Conservation (phyloP, 2,797 vertebrate genomes). For the Ptychobarbus kaznakovi region DNA sequence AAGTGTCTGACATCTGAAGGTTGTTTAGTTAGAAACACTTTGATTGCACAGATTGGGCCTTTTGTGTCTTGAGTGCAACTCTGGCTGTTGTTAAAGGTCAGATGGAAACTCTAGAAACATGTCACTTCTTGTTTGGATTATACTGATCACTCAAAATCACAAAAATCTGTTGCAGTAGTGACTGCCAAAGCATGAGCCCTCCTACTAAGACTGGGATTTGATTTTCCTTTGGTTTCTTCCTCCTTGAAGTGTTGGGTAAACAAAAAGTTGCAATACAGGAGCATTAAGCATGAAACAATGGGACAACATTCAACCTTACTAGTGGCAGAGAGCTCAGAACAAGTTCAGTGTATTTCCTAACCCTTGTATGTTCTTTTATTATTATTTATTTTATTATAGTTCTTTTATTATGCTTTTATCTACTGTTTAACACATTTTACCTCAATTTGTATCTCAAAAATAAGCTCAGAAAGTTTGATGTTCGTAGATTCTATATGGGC, state of each 20-base stretch:
- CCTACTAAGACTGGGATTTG: slow-evolving; percentile 27
- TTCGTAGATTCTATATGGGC: background rate
- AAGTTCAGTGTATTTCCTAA: background rate
- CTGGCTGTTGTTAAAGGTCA: slow-evolving; percentile 43
- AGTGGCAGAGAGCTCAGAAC: background rate
- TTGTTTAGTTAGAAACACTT: slow-evolving; percentile 14
- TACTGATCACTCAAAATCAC: slow-evolving; percentile 23
- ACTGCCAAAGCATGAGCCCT: slow-evolving; percentile 4
- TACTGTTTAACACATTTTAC: background rate
- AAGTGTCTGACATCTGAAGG: slow-evolving; percentile 28
- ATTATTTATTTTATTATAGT: background rate
- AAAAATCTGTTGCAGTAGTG: background rate
- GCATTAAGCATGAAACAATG: background rate
- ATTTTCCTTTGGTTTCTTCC: slow-evolving; percentile 15
- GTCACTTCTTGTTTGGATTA: slow-evolving; percentile 25
- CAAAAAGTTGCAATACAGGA: slow-evolving; percentile 7
- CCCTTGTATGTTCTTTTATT: background rate
- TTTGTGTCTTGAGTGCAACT: slow-evolving; percentile 9
- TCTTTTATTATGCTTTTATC: background rate
- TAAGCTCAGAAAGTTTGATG: background rate
- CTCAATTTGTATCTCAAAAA: background rate
- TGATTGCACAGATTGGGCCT: background rate
- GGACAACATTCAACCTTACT: background rate
- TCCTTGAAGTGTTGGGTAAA: slow-evolving; percentile 14
- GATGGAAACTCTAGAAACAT: slow-evolving; percentile 11